Conservation (phyloP, 1,140 invertebrate species). For the Drosophila lacertosa region DNA sequence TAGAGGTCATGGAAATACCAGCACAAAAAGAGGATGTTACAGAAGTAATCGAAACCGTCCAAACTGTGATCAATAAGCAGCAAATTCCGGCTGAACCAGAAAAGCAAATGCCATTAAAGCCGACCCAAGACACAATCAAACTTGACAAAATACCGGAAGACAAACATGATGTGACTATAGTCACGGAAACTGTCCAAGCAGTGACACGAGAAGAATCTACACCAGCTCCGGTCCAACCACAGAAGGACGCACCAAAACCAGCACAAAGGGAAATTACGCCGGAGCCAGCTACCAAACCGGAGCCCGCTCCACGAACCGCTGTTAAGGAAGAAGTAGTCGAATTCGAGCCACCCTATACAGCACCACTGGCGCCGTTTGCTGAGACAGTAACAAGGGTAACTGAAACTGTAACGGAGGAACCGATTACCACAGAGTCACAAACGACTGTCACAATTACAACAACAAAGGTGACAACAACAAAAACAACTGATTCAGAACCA, state of each 20-base stretch:
- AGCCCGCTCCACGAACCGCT: conserved; percentile 44
- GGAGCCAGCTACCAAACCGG: conserved; percentile 40
- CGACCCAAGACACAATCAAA: conserved; percentile 1
- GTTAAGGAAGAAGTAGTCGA: conserved; percentile 37
- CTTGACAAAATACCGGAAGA: neutral
- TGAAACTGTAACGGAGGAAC: conserved; percentile 41
- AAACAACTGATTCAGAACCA: conserved; percentile 21
- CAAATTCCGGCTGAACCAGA: conserved; percentile 8
- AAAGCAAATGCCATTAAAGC: conserved; percentile 10
- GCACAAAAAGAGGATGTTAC: conserved; percentile 2
- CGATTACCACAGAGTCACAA: conserved; percentile 28
- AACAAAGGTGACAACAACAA: conserved; percentile 45
- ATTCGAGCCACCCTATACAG: conserved; percentile 55
- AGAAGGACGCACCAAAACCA: conserved; percentile 4
- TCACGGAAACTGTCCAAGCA: conserved; percentile 30
- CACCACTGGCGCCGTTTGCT: conserved; percentile 54
- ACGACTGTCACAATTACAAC: conserved; percentile 48
- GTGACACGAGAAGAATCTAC: conserved; percentile 13
- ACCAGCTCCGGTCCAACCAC: conserved; percentile 1
- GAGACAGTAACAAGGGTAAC: conserved; percentile 21
- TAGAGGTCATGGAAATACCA: neutral
- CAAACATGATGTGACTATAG: conserved; percentile 8
- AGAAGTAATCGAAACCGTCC: conserved; percentile 39
- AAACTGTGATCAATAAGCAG: conserved; percentile 16
- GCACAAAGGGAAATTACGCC: conserved; percentile 5